Conservation (phyloP, 2,888 invertebrate genomes). For the Cataglyphis cursor region DNA sequence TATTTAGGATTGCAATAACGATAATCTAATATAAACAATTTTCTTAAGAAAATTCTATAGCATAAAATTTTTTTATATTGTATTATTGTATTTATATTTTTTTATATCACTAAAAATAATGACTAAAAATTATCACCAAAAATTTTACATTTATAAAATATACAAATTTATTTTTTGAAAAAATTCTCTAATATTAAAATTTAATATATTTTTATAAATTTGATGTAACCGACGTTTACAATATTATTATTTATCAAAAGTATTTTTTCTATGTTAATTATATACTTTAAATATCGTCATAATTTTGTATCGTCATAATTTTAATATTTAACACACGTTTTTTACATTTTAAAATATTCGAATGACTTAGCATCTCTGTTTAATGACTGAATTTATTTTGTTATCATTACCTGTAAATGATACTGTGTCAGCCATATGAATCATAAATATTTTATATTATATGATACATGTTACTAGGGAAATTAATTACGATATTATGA, state of each 20-base stretch:
- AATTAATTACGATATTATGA: neutral
- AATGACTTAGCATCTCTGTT: constrained; percentile 8
- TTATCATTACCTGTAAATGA: constrained; percentile 1
- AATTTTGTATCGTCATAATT: neutral
- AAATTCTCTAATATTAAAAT: neutral
- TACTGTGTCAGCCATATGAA: neutral
- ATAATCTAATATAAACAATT: constrained; percentile 7
- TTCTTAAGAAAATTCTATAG: neutral
- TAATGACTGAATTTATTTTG: constrained; percentile 1
- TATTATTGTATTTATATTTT: neutral
- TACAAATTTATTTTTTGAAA: neutral
- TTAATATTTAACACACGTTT: neutral
- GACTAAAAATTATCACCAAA: neutral
- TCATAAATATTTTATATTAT: constrained; percentile 11
- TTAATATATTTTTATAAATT: neutral
- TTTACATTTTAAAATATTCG: neutral
- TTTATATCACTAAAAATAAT: neutral
- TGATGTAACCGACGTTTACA: neutral
- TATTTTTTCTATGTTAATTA: neutral
- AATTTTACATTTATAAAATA: neutral
- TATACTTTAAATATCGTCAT: neutral
- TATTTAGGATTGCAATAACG: neutral
- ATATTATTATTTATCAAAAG: neutral
- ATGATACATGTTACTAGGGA: neutral
- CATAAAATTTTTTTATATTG: neutral